Conservation (phyloP, 2,113 vertebrate genomes). For the Gadus chalcogrammus region DNA sequence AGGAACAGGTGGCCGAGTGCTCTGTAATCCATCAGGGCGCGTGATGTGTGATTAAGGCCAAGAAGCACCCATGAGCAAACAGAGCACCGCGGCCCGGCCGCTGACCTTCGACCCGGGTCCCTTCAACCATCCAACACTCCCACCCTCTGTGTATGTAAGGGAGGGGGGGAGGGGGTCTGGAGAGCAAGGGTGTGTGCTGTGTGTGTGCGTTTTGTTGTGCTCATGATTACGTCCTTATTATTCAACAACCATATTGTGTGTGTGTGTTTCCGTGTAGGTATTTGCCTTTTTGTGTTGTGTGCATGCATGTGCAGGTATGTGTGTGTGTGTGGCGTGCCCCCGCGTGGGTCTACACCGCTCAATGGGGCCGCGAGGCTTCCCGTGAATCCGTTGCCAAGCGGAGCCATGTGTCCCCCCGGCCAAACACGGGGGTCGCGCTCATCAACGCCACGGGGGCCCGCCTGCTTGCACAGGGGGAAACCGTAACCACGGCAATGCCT, state of each 20-base stretch:
- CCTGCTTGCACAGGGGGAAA: too few relatives aligned
- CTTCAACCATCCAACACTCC: slow-evolving; percentile 7
- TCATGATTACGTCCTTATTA: neutral
- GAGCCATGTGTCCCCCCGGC: neutral
- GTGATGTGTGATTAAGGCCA: slow-evolving; percentile 45
- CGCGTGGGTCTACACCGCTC: slow-evolving; percentile 18
- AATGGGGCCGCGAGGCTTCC: neutral
- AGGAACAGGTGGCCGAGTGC: too few relatives aligned
- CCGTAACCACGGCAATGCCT: too few relatives aligned
- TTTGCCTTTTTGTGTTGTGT: neutral
- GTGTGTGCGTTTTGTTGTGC: neutral
- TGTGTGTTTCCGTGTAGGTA: slow-evolving; percentile 3
- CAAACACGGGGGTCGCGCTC: neutral
- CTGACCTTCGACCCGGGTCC: slow-evolving; percentile 40
- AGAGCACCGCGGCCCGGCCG: slow-evolving; percentile 20
- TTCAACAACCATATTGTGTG: neutral
- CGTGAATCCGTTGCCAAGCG: too few relatives aligned
- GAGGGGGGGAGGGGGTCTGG: neutral
- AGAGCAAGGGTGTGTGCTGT: slow-evolving; percentile 3
- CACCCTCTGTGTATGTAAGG: neutral
- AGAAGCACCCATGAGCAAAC: slow-evolving; percentile 26
- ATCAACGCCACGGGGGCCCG: too few relatives aligned
- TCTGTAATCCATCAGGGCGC: slow-evolving; percentile 21
- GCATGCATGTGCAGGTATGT: slow-evolving; percentile 17
- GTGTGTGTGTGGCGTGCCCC: slow-evolving; percentile 7